Evolutionary conservation across 2,888 invertebrate genomes (phyloP).

Genomic region (Caradrina kadenii): DNA sequence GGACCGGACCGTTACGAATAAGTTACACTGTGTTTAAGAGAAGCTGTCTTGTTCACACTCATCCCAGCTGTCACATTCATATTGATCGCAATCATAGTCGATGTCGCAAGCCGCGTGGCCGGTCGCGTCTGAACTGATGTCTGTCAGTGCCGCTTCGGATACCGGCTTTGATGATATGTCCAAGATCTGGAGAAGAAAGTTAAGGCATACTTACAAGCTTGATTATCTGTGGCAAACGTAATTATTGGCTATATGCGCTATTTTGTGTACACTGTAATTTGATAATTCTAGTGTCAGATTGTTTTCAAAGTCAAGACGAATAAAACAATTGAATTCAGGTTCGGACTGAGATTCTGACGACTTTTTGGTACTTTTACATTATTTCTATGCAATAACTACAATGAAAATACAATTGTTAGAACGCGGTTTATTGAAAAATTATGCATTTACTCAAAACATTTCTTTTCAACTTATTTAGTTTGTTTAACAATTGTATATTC

Average conservation of each 20-base stretch:
- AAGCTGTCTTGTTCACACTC: constrained; percentile 90
- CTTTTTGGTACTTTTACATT: neutral
- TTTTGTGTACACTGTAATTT: neutral
- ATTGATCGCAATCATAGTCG: constrained; percentile 88
- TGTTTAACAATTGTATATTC: constrained; percentile 27
- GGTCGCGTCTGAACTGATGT: constrained; percentile 89
- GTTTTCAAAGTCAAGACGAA: neutral
- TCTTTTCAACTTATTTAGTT: neutral
- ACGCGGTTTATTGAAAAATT: constrained; percentile 26
- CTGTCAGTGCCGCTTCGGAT: constrained; percentile 87
- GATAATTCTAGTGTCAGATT: no score
- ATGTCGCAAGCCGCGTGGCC: constrained; percentile 89
- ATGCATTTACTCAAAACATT: neutral
- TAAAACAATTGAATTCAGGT: neutral
- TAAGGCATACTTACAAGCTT: neutral
- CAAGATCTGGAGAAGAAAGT: constrained; percentile 77
- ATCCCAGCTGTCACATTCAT: constrained; percentile 90
- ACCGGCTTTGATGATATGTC: constrained; percentile 89
- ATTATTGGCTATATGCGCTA: neutral
- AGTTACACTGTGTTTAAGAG: constrained; percentile 73
- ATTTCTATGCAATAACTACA: neutral
- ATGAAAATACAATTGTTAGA: constrained; percentile 39
- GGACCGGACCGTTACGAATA: neutral
- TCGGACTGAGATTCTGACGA: neutral
- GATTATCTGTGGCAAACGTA: neutral